Percentiles rank a stretch among this genome's conserved stretches.
phyloP scores from a whole-genome alignment of 2,113 vertebrate genomes.

The Eclectus roratus region DNA sequence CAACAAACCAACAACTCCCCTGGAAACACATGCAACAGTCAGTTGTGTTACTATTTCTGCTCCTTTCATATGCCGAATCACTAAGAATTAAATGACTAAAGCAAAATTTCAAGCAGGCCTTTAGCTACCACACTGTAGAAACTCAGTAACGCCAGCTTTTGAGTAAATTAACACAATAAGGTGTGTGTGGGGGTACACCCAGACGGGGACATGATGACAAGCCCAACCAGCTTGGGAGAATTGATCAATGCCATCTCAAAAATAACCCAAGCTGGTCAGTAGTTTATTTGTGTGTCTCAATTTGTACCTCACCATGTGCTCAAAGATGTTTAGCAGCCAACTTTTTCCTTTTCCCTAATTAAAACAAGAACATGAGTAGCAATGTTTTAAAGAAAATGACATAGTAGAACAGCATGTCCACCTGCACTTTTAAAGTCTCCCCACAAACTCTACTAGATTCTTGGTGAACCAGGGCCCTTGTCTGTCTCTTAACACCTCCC shows the following conservation, averaged over 20 bases:
- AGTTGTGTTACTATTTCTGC: neutral
- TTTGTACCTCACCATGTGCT: neutral
- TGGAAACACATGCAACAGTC: accelerated
- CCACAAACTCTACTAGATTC: neutral
- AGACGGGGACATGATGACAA: neutral
- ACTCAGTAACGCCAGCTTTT: neutral
- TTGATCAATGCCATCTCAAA: neutral
- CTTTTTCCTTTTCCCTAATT: slow-evolving; percentile 11
- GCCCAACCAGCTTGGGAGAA: neutral
- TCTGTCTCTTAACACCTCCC: neutral
- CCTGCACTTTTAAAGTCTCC: neutral
- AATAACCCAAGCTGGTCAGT: neutral
- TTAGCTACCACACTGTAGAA: neutral
- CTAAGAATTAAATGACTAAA: neutral
- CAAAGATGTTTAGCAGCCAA: slow-evolving; percentile 3
- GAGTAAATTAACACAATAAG: neutral
- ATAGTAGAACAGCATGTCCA: neutral
- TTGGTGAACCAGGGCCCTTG: neutral
- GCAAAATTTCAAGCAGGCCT: neutral
- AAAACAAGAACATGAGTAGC: neutral
- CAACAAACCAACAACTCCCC: neutral
- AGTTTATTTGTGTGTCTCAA: neutral
- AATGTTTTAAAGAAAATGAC: neutral
- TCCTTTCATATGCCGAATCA: neutral
- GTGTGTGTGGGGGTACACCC: too few relatives aligned